A percentile compares a stretch with the other conserved stretches of the same genome.
These are phyloP conservation scores for Hiodon alosoides DNA, from an alignment of 2,113 vertebrate species.

Conservation along the genomic window DNA sequence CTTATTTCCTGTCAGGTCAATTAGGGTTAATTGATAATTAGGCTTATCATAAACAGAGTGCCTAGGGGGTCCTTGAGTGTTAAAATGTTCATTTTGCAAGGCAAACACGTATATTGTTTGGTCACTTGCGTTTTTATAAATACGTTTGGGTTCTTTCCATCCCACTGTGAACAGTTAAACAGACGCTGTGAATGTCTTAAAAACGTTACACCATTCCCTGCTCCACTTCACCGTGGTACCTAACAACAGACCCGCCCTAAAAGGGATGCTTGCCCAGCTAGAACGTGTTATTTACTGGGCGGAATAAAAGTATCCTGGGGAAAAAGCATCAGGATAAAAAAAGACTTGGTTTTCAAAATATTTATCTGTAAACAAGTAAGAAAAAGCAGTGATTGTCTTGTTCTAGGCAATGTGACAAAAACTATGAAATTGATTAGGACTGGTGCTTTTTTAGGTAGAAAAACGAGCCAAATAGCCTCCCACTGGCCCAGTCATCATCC, in stretches of 20 bases:
- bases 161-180: not conserved
- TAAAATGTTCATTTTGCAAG: constrained; percentile 2
- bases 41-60: constrained; percentile 16
- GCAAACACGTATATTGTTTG: not conserved
- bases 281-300: constrained; percentile 16
- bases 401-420: constrained; percentile 43
- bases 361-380: constrained; percentile 8
- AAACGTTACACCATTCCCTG: not conserved
- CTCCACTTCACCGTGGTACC: not conserved
- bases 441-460: constrained; percentile 21
- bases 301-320: not conserved
- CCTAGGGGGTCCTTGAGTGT: not conserved
- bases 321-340: not conserved
- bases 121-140: constrained; percentile 6
- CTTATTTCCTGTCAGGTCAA: constrained; percentile 1
- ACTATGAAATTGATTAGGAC: constrained; percentile 44
- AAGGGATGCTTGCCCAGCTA: not conserved
- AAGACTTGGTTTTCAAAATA: not conserved
- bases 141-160: not conserved
- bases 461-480: constrained; percentile 22
- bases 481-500: too few species aligned
- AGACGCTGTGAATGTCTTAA: not conserved
- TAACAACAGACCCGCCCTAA: not conserved
- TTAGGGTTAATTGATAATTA: constrained; percentile 14
- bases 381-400: constrained; percentile 28